Percentiles rank a stretch among this genome's conserved stretches.
These are phyloP conservation scores for Lemur catta DNA, from an alignment of 2,797 vertebrate genomes.

Conservation along the genomic window DNA sequence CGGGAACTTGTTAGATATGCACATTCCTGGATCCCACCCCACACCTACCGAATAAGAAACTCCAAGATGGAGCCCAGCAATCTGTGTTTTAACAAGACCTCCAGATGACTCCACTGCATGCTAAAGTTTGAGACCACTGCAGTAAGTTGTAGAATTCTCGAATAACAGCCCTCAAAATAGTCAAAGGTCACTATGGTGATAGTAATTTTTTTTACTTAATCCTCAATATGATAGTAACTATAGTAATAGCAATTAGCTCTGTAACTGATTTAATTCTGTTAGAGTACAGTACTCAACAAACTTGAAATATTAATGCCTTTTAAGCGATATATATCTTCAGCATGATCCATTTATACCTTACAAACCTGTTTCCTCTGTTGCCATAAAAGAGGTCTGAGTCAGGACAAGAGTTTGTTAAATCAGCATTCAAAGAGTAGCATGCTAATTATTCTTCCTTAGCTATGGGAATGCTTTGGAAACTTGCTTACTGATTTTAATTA, in stretches of 20 bases:
- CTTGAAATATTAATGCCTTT: not conserved
- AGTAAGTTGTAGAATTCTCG: not conserved
- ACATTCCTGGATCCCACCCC: not conserved
- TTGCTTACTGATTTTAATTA: slow-evolving; percentile 26
- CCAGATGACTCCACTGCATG: not conserved
- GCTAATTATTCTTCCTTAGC: slow-evolving; percentile 28
- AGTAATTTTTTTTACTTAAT: not conserved
- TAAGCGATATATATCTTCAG: not conserved
- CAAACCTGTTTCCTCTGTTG: not conserved
- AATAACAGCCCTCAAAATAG: slow-evolving; percentile 4
- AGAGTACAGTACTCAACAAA: slow-evolving; percentile 2
- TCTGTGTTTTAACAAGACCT: not conserved
- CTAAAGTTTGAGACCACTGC: not conserved
- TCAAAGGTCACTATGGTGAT: not conserved
- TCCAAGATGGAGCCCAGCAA: not conserved
- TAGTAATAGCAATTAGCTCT: not conserved
- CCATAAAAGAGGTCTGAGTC: not conserved
- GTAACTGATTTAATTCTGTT: not conserved
- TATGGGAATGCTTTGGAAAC: slow-evolving; percentile 36
- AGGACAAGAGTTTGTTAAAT: slow-evolving; percentile 13
- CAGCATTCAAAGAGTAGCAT: slow-evolving; percentile 1
- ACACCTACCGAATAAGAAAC: not conserved
- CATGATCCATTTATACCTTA: not conserved
- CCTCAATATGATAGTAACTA: not conserved
- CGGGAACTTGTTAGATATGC: slow-evolving; percentile 9